Percentiles rank a stretch among this genome's conserved stretches.
Conservation (phyloP, 2,797 vertebrate genomes). For the Vespertilio murinus region DNA sequence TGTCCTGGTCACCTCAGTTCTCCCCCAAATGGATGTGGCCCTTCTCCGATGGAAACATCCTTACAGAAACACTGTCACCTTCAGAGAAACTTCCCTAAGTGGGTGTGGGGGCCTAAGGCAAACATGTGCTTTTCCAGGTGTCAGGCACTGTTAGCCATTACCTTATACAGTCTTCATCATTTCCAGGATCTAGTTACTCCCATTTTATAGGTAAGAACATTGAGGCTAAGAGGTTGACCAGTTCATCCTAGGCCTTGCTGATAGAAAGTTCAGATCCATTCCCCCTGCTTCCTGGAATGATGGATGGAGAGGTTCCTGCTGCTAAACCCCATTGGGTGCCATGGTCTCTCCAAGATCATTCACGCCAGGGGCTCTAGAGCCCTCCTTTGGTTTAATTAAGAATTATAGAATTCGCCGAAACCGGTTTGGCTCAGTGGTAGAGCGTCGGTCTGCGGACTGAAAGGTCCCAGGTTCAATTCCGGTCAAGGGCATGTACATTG, state of each 20-base stretch:
- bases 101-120: neutral
- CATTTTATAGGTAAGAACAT: neutral
- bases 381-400: neutral
- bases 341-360: neutral
- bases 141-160: neutral
- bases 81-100: neutral
- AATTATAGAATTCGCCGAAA: neutral
- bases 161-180: neutral
- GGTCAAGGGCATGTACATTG: too few relatives aligned
- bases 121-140: neutral
- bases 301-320: neutral
- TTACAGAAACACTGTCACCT: neutral
- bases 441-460: too few relatives aligned
- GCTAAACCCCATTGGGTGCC: accelerated
- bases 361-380: neutral
- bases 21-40: neutral
- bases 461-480: too few relatives aligned
- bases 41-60: neutral
- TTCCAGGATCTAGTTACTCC: neutral
- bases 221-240: neutral
- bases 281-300: neutral
- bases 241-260: neutral
- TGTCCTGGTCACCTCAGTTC: neutral
- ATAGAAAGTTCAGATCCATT: neutral
- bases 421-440: too few relatives aligned